phyloP scores from a whole-genome alignment of 2,113 vertebrate species.

The Cochlearius cochlearius region DNA sequence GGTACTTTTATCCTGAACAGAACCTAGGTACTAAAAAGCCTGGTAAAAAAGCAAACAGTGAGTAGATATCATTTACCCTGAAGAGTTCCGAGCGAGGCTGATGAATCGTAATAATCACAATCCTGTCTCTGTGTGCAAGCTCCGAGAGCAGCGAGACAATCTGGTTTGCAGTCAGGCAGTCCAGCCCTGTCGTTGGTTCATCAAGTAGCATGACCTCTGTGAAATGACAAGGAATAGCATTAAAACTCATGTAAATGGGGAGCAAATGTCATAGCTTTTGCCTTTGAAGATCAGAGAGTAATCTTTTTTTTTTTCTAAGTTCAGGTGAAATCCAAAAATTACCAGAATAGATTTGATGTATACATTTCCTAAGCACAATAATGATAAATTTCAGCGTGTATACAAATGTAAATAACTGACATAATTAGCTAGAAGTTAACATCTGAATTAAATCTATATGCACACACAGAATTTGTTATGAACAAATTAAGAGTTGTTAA shows the following conservation, averaged over 20 bases:
- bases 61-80: conserved; percentile 71
- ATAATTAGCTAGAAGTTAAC: background rate
- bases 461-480: background rate
- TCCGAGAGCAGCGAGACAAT: conserved; percentile 84
- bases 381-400: background rate
- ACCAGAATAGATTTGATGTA: background rate
- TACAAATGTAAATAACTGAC: background rate
- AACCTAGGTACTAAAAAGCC: background rate
- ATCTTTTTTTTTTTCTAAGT: background rate
- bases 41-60: background rate
- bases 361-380: background rate
- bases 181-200: conserved; percentile 93
- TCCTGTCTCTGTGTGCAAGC: conserved; percentile 84
- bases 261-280: background rate
- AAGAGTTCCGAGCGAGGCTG: conserved; percentile 96
- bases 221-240: background rate
- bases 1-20: background rate
- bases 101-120: conserved; percentile 93
- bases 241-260: background rate
- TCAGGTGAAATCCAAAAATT: background rate
- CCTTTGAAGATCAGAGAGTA: background rate
- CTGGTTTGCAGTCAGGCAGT: conserved; percentile 94
- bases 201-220: conserved; percentile 92
- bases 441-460: background rate
- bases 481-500: background rate